Percentiles rank a stretch among this genome's conserved stretches.
Conservation (phyloP, 2,113 vertebrate genomes). For the Empidonax traillii region DNA sequence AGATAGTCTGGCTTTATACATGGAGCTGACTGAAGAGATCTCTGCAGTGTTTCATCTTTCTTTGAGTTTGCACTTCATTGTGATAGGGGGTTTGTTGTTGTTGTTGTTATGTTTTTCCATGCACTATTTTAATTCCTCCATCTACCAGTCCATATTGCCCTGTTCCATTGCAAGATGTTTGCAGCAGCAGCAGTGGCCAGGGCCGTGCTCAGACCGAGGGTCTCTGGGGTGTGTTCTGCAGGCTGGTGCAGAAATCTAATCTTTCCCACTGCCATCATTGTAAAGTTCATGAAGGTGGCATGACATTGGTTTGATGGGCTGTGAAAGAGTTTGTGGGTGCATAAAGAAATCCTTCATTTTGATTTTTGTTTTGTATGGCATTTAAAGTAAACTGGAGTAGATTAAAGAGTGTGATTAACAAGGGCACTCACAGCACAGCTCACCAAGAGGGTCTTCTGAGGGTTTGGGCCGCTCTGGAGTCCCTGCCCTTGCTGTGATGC, state of each 20-base stretch:
- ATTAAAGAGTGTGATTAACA: not conserved
- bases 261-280: not conserved
- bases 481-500: not conserved
- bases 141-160: not conserved
- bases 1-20: not conserved
- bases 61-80: rapidly evolving
- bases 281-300: not conserved
- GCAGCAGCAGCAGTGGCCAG: not conserved
- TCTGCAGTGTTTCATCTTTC: not conserved
- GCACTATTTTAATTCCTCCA: not conserved
- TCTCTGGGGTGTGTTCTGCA: not conserved
- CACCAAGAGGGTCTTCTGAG: not conserved
- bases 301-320: not conserved
- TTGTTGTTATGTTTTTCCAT: not conserved
- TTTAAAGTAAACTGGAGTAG: not conserved
- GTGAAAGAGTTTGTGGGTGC: not conserved
- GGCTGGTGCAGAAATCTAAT: not conserved
- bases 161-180: not conserved
- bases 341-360: not conserved
- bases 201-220: not conserved
- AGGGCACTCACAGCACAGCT: not conserved
- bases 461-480: not conserved
- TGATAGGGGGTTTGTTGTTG: too few species aligned
- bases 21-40: not conserved
- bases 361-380: not conserved